Base-by-base conservation (phyloP, 92 coral and sea anemone genomes). In the Diadumene lineata region DNA sequence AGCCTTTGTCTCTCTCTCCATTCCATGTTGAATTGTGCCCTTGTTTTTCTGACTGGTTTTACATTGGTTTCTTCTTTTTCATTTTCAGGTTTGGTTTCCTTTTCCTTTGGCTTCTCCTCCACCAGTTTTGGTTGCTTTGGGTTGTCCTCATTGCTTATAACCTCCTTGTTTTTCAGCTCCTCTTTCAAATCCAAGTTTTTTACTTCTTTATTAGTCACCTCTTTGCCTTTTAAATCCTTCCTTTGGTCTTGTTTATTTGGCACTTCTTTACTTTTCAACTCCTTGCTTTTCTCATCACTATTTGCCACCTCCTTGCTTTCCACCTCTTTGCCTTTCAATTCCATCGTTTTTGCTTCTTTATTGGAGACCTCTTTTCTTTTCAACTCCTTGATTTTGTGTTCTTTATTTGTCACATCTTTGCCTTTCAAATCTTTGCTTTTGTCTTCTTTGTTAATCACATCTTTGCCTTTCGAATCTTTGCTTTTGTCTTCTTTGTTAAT, bases 341-440 rank as follows among this genome's bases (percentile, higher is more conserved):
- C 56, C 56, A 2, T 31, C 23, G 32, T 50, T 72, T 29, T 72
- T n/a, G n/a, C n/a, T n/a, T n/a, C n/a, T n/a, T n/a, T n/a, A n/a
- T n/a, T n/a, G n/a, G n/a, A n/a, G n/a, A n/a, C n/a, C n/a, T n/a
- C n/a, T n/a, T n/a, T n/a, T n/a, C n/a, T n/a, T n/a, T n/a, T n/a
- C 77, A 17, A 51, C 77, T 55, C 56, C 56, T 8, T 31, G 21
- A 24, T 50, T 72, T 29, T 72, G n/a, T n/a, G n/a, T n/a, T n/a
- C n/a, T n/a, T n/a, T n/a, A n/a, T n/a, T n/a, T n/a, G n/a, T n/a
- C n/a, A n/a, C n/a, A n/a, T n/a, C n/a, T n/a, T n/a, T n/a, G n/a
- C n/a, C n/a, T n/a, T n/a, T n/a, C n/a, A n/a, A n/a, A n/a, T n/a
- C n/a, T n/a, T n/a, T n/a, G n/a, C n/a, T n/a, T n/a, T n/a, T n/a